These are phyloP conservation scores for Stenurella melanura DNA, from an alignment of 2,888 invertebrate genomes.

Conservation along the genomic window DNA sequence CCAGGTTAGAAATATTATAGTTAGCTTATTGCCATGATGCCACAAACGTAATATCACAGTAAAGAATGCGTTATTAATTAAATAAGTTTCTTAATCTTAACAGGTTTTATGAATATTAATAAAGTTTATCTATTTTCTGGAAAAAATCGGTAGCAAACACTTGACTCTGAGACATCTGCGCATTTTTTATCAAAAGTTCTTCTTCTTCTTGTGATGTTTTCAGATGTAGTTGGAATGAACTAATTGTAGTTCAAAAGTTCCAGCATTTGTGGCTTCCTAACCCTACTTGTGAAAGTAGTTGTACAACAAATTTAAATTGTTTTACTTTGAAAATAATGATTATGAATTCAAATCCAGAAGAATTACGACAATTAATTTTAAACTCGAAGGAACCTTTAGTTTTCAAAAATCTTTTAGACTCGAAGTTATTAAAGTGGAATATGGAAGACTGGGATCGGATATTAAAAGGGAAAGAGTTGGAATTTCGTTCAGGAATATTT, in stretches of 20 bases:
- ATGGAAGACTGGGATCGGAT: constrained; percentile 77
- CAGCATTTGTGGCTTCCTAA: background rate
- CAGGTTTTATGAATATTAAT: background rate
- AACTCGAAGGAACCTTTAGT: constrained; percentile 74
- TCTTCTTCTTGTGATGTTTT: background rate
- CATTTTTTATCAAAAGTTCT: background rate
- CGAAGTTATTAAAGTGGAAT: constrained; percentile 78
- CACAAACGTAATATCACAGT: background rate
- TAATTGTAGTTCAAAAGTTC: background rate
- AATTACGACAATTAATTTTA: constrained; percentile 52
- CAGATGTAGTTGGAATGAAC: background rate
- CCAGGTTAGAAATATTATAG: constrained; percentile 25
- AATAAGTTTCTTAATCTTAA: background rate
- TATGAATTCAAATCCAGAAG: constrained; percentile 24
- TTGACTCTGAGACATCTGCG: background rate
- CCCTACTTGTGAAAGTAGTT: background rate
- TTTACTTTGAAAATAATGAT: too few relatives aligned
- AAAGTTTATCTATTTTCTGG: background rate
- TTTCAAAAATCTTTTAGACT: constrained; percentile 76
- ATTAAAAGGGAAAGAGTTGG: constrained; percentile 76
- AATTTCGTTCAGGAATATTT: constrained; percentile 76
- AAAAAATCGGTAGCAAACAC: constrained; percentile 5
- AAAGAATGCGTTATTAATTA: background rate
- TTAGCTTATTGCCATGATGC: background rate
- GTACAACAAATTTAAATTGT: too few relatives aligned